Percentiles rank a stretch among this genome's conserved stretches.
These are phyloP conservation scores for Neotoma lepida DNA, from an alignment of 2,113 vertebrate species.

Conservation along the genomic window DNA sequence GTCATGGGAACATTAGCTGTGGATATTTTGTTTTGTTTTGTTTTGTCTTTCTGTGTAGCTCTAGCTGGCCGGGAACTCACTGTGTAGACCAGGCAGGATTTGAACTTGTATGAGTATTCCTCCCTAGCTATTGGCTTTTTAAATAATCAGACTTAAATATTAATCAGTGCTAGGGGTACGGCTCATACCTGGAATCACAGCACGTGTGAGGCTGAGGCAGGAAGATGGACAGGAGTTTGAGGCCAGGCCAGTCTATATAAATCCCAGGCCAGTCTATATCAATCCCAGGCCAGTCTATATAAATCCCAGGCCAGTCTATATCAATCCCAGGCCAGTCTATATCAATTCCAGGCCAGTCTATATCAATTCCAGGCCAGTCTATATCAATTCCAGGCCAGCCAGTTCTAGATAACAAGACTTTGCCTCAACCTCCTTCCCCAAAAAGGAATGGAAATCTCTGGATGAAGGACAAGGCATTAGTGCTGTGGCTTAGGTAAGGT, in stretches of 20 bases:
- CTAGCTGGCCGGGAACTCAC: not conserved
- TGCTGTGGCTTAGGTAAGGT: not conserved
- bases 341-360: not conserved
- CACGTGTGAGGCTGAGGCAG: not conserved
- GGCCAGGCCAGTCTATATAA: not conserved
- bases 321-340: not conserved
- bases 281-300: not conserved
- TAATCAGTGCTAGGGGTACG: no score
- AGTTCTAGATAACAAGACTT: not conserved
- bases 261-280: not conserved
- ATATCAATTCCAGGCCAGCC: not conserved
- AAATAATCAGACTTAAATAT: not conserved
- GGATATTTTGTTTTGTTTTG: constrained; percentile 3
- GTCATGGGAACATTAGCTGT: not conserved
- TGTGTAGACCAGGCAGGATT: not conserved
- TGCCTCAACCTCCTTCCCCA: not conserved
- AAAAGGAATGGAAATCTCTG: not conserved
- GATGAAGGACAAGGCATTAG: not conserved
- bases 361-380: no score
- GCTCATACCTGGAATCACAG: not conserved
- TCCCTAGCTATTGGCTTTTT: not conserved
- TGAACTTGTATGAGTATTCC: not conserved
- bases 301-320: no score
- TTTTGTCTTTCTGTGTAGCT: not conserved
- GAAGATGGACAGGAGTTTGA: not conserved